Evolutionary conservation across 2,888 invertebrate species (phyloP).

Genomic region (Apamea epomidion): DNA sequence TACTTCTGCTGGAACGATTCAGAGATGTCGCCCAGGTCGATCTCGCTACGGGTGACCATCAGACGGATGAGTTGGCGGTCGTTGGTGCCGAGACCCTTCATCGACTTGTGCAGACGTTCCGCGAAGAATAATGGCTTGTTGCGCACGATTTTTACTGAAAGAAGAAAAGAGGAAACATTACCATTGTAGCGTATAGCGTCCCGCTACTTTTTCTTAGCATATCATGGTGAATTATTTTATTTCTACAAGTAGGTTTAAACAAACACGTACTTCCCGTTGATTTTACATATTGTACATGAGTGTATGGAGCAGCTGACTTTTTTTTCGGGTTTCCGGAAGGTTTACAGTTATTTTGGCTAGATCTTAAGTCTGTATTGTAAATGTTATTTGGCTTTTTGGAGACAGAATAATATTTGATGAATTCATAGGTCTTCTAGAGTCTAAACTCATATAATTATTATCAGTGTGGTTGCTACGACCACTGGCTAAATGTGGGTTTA

Average conservation of each 20-base stretch:
- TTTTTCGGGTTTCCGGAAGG: neutral
- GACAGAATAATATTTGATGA: neutral
- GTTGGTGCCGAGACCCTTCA: constrained; percentile 97
- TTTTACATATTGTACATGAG: no score
- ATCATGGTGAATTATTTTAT: neutral
- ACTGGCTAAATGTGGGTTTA: neutral
- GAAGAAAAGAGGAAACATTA: neutral
- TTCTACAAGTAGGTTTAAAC: neutral
- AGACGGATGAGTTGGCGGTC: constrained; percentile 96
- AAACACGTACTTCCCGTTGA: no score
- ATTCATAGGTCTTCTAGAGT: neutral
- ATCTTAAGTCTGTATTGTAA: neutral
- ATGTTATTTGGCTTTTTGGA: neutral
- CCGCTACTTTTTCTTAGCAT: neutral
- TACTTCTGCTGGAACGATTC: constrained; percentile 94
- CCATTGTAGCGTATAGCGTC: neutral
- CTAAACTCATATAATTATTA: neutral
- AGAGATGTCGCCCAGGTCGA: constrained; percentile 96
- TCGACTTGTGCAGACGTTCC: constrained; percentile 95
- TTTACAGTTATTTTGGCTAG: neutral
- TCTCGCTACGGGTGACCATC: constrained; percentile 95
- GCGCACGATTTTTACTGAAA: constrained; percentile 93
- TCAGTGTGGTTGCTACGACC: neutral
- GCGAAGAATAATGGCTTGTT: constrained; percentile 96
- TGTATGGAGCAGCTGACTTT: no score